Evolutionary conservation across 2,888 invertebrate genomes (phyloP), one percentile per base, ranked within the genome.

Genomic region (Piscicola geometra): DNA sequence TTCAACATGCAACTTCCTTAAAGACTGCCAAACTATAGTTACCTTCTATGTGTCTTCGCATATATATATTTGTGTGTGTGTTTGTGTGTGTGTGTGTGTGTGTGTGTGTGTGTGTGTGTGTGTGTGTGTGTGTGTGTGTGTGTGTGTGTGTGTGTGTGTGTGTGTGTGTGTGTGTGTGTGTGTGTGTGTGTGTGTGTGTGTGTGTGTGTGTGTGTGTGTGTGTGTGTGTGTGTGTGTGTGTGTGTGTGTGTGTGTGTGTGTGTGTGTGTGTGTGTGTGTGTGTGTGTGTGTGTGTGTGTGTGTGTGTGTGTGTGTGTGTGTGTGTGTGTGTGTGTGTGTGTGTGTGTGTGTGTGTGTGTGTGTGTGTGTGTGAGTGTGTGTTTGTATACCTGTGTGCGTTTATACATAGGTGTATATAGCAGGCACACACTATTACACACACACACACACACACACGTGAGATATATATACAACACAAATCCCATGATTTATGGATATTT

Each of bases 251-350:
- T 41, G 41, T 41, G 41, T 41, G 41, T 41, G 41, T 41, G 41
- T 41, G 30, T 64, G 30, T 64, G 64, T 64, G 30, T 64, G 64
- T 64, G 30, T 64, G 25, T 64, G 64, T 64, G n/a, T 64, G 64
- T 64, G 30, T 64, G 64, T 64, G 30, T 64, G 64, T 64, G 64
- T 64, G 64, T 64, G 64, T 64, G 64, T 64, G 64, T 64, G 64
- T 66, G 33, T 41, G 66, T 74, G 28, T 64, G 66, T 2, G 66
- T 18, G 5, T 60, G 35, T 60, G 3, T 12, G 73, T 73, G 36
- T 73, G 60, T 73, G 15, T 73, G 73, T 73, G 56, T 73, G 73
- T 73, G 33, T 73, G 56, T 73, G 32, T 33, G 60, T 73, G 33
- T 64, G 3, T 60, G n/a, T 73, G 9, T 73, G 33, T 2, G 64